Percentiles rank a stretch among this genome's conserved stretches.
phyloP scores from a whole-genome alignment of 2,113 vertebrate genomes.

The Saccopteryx bilineata region DNA sequence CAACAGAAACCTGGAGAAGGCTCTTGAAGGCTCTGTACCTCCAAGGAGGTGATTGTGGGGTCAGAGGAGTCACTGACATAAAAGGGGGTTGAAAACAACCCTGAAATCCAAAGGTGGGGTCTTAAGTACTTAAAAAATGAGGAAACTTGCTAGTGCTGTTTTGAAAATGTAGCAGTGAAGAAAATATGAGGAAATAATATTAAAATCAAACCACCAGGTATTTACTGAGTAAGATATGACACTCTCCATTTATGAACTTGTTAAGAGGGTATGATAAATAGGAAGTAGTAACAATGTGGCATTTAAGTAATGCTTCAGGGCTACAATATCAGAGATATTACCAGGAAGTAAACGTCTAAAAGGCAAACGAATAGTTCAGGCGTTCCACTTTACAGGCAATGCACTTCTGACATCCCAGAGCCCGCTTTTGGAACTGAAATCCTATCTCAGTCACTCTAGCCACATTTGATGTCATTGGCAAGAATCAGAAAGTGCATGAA shows the following conservation, averaged over 20 bases:
- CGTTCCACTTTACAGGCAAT: not conserved
- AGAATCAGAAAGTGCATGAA: not conserved
- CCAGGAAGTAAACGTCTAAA: not conserved
- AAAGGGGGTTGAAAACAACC: not conserved
- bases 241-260: not conserved
- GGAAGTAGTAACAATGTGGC: not conserved
- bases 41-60: not conserved
- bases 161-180: not conserved
- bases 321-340: not conserved
- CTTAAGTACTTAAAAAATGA: constrained; percentile 15
- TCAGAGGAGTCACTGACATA: not conserved
- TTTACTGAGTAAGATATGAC: not conserved
- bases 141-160: not conserved
- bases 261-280: not conserved
- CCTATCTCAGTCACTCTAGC: not conserved
- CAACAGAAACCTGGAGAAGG: not conserved
- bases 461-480: not conserved
- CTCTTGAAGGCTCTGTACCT: not conserved
- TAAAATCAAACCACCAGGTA: not conserved
- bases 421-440: not conserved
- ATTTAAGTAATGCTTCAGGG: not conserved
- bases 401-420: not conserved
- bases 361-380: not conserved
- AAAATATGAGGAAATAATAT: not conserved
- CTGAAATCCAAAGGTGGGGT: not conserved